Percentiles rank a stretch among this genome's conserved stretches.
Evolutionary conservation across 1,140 invertebrate genomes (phyloP).

Genomic region (Zaprionus camerounensis): DNA sequence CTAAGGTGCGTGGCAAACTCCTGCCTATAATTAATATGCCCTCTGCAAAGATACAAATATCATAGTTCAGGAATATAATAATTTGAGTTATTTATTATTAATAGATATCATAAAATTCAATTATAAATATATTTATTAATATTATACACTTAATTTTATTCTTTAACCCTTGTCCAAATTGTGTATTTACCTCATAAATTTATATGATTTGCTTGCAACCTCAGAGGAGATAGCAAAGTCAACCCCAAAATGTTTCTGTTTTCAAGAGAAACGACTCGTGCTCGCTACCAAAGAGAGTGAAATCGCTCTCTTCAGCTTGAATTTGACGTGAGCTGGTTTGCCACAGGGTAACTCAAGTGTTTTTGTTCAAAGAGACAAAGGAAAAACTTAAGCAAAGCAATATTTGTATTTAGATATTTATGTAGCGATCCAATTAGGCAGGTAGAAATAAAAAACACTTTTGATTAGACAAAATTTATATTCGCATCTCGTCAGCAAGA

Average conservation of each 20-base stretch:
- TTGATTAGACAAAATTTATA: not conserved
- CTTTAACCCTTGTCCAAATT: too few relatives aligned
- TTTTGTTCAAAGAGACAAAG: conserved; percentile 2
- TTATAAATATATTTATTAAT: not conserved
- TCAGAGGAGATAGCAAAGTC: conserved; percentile 12
- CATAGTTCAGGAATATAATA: too few relatives aligned
- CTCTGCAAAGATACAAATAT: too few relatives aligned
- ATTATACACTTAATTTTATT: not conserved
- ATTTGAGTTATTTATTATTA: too few relatives aligned
- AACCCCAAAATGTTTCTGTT: conserved; percentile 24
- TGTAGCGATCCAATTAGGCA: not conserved
- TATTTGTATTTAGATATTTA: conserved; percentile 19
- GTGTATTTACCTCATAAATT: not conserved
- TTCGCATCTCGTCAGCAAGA: not conserved
- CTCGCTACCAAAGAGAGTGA: conserved; percentile 47
- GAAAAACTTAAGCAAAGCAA: not conserved
- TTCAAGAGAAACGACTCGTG: conserved; percentile 55
- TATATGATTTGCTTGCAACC: conserved; percentile 15
- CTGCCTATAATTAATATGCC: too few relatives aligned
- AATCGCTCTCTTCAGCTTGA: conserved; percentile 18
- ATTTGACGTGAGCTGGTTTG: not conserved
- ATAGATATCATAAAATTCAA: not conserved
- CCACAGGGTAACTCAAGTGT: conserved; percentile 59
- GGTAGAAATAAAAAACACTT: not conserved
- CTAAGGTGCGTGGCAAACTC: too few relatives aligned